phyloP scores from a whole-genome alignment of 1,140 invertebrate species.

The Centruroides sculpturatus region DNA sequence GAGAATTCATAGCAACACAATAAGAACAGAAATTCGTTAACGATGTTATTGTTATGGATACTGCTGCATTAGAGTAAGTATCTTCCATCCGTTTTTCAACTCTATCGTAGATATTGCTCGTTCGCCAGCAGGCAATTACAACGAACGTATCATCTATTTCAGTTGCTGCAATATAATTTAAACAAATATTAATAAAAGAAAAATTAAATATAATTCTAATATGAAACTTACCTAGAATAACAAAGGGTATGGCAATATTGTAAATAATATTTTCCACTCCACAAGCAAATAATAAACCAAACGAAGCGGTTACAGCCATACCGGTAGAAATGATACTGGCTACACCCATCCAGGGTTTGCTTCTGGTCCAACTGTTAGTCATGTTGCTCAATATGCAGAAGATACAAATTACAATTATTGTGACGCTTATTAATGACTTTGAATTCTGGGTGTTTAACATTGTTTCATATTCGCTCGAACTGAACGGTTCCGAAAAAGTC shows the following conservation, averaged over 20 bases:
- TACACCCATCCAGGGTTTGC: slow-evolving; percentile 79
- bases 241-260: slow-evolving; percentile 80
- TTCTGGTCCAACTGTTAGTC: slow-evolving; percentile 69
- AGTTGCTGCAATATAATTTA: slow-evolving; percentile 48
- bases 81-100: slow-evolving; percentile 72
- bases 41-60: slow-evolving; percentile 94
- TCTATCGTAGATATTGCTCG: slow-evolving; percentile 57
- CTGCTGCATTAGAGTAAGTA: slow-evolving; percentile 84
- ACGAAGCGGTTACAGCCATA: slow-evolving; percentile 73
- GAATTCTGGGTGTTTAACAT: slow-evolving; percentile 75
- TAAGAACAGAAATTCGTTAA: slow-evolving; percentile 92
- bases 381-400: slow-evolving; percentile 55
- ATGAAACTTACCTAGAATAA: slow-evolving; percentile 69
- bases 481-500: slow-evolving; percentile 63
- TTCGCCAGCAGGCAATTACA: slow-evolving; percentile 81
- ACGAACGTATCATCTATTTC: slow-evolving; percentile 95
- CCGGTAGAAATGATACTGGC: slow-evolving; percentile 76
- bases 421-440: slow-evolving; percentile 70
- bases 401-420: slow-evolving; percentile 47
- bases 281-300: slow-evolving; percentile 74
- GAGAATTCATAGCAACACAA: slow-evolving; percentile 84
- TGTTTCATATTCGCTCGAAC: slow-evolving; percentile 69
- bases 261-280: slow-evolving; percentile 89
- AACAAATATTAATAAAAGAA: slow-evolving; percentile 7
- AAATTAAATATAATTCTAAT: no score